A percentile compares a stretch with the other conserved stretches of the same genome.
phyloP scores from a whole-genome alignment of 2,797 vertebrate genomes.

The Sardinella longiceps region DNA sequence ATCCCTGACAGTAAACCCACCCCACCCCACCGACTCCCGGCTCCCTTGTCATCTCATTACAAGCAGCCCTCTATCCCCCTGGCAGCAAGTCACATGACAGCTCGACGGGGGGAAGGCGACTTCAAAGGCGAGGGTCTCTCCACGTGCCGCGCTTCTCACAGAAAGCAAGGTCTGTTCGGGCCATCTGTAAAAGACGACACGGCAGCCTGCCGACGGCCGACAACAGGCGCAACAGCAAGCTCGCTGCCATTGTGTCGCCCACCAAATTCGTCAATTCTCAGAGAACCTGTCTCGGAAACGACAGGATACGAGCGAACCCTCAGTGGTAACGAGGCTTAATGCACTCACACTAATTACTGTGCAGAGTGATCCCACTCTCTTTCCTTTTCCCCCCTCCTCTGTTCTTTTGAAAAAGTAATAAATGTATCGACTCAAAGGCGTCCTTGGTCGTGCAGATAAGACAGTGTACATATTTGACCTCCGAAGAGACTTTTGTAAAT shows the following conservation, averaged over 20 bases:
- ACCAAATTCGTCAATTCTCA: not conserved
- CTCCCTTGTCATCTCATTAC: constrained; percentile 35
- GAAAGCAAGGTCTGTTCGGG: not conserved
- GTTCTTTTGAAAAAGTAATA: not conserved
- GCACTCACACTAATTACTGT: constrained; percentile 14
- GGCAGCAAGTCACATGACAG: constrained; percentile 30
- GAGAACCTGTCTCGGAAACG: not conserved
- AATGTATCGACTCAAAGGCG: not conserved
- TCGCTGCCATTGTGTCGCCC: not conserved
- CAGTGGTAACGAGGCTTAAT: not conserved
- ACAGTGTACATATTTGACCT: constrained; percentile 24
- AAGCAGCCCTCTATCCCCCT: constrained; percentile 28
- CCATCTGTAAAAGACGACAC: not conserved
- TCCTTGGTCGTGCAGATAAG: not conserved
- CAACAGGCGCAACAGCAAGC: not conserved
- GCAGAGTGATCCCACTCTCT: not conserved
- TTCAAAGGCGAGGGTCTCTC: constrained; percentile 10
- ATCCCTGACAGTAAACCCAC: constrained; percentile 33
- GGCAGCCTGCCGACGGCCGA: not conserved
- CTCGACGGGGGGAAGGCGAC: not conserved
- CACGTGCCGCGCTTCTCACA: not conserved
- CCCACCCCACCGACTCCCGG: not conserved
- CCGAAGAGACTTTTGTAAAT: not conserved
- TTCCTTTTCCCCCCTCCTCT: not conserved
- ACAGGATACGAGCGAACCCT: not conserved